Base-by-base conservation (phyloP, 2,888 invertebrate genomes). In the Heliothis peltigera region DNA sequence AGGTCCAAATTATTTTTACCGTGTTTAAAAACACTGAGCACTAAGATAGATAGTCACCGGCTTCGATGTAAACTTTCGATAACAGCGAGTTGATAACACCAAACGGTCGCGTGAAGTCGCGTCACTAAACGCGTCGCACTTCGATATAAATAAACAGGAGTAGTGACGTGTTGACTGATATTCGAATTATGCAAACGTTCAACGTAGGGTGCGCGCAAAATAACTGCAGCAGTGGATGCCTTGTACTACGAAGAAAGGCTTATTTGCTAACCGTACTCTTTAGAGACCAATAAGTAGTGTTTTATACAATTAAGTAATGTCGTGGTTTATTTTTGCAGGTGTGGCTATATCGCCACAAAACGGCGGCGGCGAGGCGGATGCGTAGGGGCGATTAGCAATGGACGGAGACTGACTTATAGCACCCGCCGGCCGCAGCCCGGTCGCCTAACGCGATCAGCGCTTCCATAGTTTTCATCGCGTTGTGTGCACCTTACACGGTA, bases 371-470 rank as follows among this genome's bases (percentile, higher is more conserved):
- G 79, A 86, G 96, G 71, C 94, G 95, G 70, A 69, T 93, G 72
- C 95, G 95, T 78, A 95, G 96, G 84, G 96, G 96, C 85, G 96
- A 96, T 95, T 96, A 96, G 96, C 96, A 96, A 95, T 96, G 95
- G 95, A 89, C 90, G 4, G 93, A 93, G 87, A 93, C 93, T 70
- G 92, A 92, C 89, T 95, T 94, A 94, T 95, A 95, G 95, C 94
- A 90, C 84, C 81, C 54, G 57, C 58, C 69, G 66, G 62, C 58
- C 19, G 67, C 59, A 2, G 47, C 46, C 57, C 56, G 63, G 47
- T 66, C 64, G 53, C 56, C 52, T 52, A 44, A 59, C 68, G 70
- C 62, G 21, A 49, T 61, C 54, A 15, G 60, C 75, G 66, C 75
- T 49, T 32, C 64, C 49, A 54, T 54, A 75, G 68, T 79, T 35